These are phyloP conservation scores for Onthophagus sagittarius DNA, from an alignment of 2,888 invertebrate genomes.

Conservation along the genomic window DNA sequence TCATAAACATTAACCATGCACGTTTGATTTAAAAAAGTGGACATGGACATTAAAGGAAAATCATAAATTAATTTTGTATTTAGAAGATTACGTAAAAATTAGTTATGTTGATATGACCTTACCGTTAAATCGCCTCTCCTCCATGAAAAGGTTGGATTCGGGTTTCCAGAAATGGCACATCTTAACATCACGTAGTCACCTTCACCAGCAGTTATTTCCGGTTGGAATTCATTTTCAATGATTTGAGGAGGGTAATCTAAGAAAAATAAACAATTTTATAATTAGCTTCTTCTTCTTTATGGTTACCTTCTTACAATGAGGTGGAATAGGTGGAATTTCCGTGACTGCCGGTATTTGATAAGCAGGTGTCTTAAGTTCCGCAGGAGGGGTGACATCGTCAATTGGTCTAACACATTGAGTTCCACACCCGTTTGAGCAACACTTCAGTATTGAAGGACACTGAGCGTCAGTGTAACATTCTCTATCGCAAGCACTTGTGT, in stretches of 20 bases:
- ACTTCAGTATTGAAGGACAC: slow-evolving; percentile 74
- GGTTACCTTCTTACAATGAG: slow-evolving; percentile 36
- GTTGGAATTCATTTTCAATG: slow-evolving; percentile 44
- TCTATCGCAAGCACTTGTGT: slow-evolving; percentile 56
- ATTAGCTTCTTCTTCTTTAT: too few species aligned
- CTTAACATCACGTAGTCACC: slow-evolving; percentile 70
- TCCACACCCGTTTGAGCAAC: slow-evolving; percentile 78
- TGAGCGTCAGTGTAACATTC: slow-evolving; percentile 80
- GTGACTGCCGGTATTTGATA: slow-evolving; percentile 47
- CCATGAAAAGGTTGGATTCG: slow-evolving; percentile 76
- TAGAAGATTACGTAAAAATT: too few species aligned
- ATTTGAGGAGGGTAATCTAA: slow-evolving; percentile 42
- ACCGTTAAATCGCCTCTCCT: slow-evolving; percentile 68
- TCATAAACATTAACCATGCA: too few species aligned
- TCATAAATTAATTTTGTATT: too few species aligned
- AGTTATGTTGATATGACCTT: slow-evolving; percentile 34
- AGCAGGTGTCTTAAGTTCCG: slow-evolving; percentile 41
- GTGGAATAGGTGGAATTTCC: slow-evolving; percentile 35
- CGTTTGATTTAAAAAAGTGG: too few species aligned
- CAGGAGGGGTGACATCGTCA: slow-evolving; percentile 43
- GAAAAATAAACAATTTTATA: slow-evolving; percentile 13
- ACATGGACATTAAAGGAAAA: too few species aligned
- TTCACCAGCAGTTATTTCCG: slow-evolving; percentile 64
- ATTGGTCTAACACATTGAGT: slow-evolving; percentile 62
- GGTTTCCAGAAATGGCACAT: slow-evolving; percentile 74